These are phyloP conservation scores for Pyxicephalus adspersus DNA, from an alignment of 2,113 vertebrate genomes.

Conservation along the genomic window DNA sequence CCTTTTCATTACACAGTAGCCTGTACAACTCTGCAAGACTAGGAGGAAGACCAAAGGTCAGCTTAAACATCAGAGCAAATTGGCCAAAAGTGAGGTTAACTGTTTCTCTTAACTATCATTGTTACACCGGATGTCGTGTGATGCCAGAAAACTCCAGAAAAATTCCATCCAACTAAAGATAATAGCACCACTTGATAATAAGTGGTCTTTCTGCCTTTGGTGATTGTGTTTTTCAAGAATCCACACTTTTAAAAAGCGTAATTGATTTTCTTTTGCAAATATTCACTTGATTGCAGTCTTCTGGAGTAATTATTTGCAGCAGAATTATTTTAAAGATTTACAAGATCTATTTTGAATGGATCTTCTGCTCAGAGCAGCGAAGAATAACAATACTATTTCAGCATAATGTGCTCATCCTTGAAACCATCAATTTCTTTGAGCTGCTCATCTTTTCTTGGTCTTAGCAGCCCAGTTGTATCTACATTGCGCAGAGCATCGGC, in stretches of 20 bases:
- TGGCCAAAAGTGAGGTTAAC: background rate
- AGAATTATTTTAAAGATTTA: conserved; percentile 57
- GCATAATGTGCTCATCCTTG: conserved; percentile 57
- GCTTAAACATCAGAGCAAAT: background rate
- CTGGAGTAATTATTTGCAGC: conserved; percentile 56
- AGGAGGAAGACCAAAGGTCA: too few relatives aligned
- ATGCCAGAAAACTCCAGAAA: conserved; percentile 8
- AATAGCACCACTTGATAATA: conserved; percentile 41
- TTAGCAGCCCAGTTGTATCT: conserved; percentile 44
- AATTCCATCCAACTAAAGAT: conserved; percentile 33
- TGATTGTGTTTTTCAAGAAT: conserved; percentile 45
- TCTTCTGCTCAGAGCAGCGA: conserved; percentile 47
- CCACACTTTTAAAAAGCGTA: conserved; percentile 51
- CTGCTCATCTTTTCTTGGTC: conserved; percentile 45
- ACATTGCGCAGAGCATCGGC: conserved; percentile 36
- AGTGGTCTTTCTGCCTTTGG: conserved; percentile 27
- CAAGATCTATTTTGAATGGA: conserved; percentile 56
- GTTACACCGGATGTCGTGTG: background rate
- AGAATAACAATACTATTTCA: conserved; percentile 57
- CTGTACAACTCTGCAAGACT: too few relatives aligned
- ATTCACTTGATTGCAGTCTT: conserved; percentile 54
- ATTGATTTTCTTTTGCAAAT: conserved; percentile 55
- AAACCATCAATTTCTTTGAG: conserved; percentile 56
- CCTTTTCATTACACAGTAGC: too few relatives aligned
- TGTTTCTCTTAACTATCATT: background rate